phyloP scores from a whole-genome alignment of 1,140 invertebrate species.

The Macrostomum lignano region DNA sequence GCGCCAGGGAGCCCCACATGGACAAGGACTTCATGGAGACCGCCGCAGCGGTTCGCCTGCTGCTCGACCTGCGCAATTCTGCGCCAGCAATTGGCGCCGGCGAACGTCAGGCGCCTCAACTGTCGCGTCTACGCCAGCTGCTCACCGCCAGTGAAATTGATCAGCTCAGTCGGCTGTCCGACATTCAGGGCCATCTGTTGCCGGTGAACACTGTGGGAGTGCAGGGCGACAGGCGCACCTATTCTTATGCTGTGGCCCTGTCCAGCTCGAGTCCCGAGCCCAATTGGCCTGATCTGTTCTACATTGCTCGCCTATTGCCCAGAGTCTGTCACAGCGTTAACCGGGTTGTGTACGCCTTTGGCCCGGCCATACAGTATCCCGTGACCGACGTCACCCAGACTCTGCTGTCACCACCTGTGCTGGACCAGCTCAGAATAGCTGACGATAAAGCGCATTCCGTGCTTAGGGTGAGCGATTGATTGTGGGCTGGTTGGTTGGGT shows the following conservation, averaged over 20 bases:
- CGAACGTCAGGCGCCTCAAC: too few species aligned
- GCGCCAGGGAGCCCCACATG: constrained; percentile 76
- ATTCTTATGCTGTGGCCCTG: constrained; percentile 76
- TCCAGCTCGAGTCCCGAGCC: constrained; percentile 39
- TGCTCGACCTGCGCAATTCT: too few species aligned
- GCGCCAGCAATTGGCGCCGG: too few species aligned
- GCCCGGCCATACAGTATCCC: constrained; percentile 50
- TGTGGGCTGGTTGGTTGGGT: too few species aligned
- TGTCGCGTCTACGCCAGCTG: too few species aligned
- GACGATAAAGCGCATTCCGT: constrained; percentile 22
- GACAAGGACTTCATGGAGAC: constrained; percentile 81
- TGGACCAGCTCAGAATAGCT: constrained; percentile 56
- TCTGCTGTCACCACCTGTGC: constrained; percentile 52
- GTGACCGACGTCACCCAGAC: constrained; percentile 76
- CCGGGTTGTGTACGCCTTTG: constrained; percentile 52
- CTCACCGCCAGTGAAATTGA: too few species aligned
- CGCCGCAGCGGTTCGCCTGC: too few species aligned
- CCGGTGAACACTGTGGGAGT: constrained; percentile 86
- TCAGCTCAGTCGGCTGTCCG: too few species aligned
- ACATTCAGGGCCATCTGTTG: constrained; percentile 28
- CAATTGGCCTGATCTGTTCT: constrained; percentile 60
- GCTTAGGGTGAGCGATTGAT: too few species aligned
- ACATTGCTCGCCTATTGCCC: constrained; percentile 60
- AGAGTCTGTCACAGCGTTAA: constrained; percentile 79
- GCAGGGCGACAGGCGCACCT: constrained; percentile 68